These are phyloP conservation scores for Chondrosia reniformis DNA, from an alignment of 37 sponge, comb jelly and placozoan genomes.

Conservation along the genomic window DNA sequence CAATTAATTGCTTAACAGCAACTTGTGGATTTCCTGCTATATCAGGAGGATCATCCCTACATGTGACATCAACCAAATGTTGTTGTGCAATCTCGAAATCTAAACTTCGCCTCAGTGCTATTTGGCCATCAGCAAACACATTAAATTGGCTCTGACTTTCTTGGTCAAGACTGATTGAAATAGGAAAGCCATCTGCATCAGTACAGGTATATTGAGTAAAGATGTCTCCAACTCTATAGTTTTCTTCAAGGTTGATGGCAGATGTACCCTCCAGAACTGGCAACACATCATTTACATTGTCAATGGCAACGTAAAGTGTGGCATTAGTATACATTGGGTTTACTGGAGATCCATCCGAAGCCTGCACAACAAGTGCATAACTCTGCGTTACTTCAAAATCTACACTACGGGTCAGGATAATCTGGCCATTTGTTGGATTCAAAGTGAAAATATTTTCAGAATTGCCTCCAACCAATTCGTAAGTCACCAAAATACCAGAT, in stretches of 20 bases:
- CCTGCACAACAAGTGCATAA: conserved; percentile 38
- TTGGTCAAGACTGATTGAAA: conserved; percentile 19
- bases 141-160: not conserved
- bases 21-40: not conserved
- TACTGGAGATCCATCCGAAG: conserved; percentile 19
- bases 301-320: conserved; percentile 19
- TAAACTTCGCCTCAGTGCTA: conserved; percentile 33
- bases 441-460: conserved; percentile 35
- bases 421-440: conserved; percentile 31
- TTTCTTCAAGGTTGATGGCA: conserved; percentile 16
- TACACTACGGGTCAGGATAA: conserved; percentile 19
- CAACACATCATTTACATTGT: conserved; percentile 26
- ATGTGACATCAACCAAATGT: conserved; percentile 25
- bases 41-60: conserved; percentile 10
- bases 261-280: conserved; percentile 31
- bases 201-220: conserved; percentile 32
- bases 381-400: conserved; percentile 37
- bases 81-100: conserved; percentile 39
- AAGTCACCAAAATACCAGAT: conserved; percentile 5
- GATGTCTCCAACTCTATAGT: not conserved
- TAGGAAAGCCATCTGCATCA: conserved; percentile 36
- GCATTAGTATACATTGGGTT: conserved; percentile 16
- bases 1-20: not conserved
- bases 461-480: conserved; percentile 58
- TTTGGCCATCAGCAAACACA: conserved; percentile 35